Evolutionary conservation across 35 echinoderm and acorn worm genomes (phyloP), one percentile per base, ranked within the genome.

Genomic region (Ptychodera flava): DNA sequence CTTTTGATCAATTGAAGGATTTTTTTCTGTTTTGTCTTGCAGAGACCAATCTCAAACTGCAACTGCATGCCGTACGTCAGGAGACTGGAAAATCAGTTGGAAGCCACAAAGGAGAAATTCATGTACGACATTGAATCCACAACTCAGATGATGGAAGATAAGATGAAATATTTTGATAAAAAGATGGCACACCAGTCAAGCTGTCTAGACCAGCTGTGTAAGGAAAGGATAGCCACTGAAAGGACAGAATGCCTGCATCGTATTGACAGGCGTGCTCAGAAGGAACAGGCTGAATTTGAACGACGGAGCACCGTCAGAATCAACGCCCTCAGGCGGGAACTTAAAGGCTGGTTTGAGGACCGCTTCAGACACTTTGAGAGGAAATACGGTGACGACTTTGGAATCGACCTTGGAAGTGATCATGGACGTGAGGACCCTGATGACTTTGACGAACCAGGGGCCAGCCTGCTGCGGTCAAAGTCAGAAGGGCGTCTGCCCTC

Each of bases 41-140:
- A 97, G 95, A 82, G 85, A 81, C 87, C 86, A 16, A 88, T 87
- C 36, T 88, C 95, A 35, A 88, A 91, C 33, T 94, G 96, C 80
- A 91, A 94, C 78, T 99, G 96, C 77, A 81, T 90, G 16, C 86
- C 90, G 6, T 94, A 94, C 86, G 92, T 99, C 79, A 85, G 85
- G 29, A 94, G 94, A 93, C 85, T 99, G 6, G 90, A 99, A 78
- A 99, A 99, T 80, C 93, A 94, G 33, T 78, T 99, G 31, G 96
- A 99, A 83, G 96, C 96, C 29, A 99, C 90, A 83, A 99, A 94
- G 84, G 96, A 99, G 86, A 91, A 88, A 33, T 82, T 99, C 78
- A 88, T 99, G 64, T 87, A 92, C 77, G 96, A 99, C 77, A 92
- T 99, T n/a, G 96, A 99, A 10, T 88, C 88, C 0, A 89, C 93